Evolutionary conservation across 2,113 vertebrate species (phyloP).

Genomic region (Philantomba maxwellii): DNA sequence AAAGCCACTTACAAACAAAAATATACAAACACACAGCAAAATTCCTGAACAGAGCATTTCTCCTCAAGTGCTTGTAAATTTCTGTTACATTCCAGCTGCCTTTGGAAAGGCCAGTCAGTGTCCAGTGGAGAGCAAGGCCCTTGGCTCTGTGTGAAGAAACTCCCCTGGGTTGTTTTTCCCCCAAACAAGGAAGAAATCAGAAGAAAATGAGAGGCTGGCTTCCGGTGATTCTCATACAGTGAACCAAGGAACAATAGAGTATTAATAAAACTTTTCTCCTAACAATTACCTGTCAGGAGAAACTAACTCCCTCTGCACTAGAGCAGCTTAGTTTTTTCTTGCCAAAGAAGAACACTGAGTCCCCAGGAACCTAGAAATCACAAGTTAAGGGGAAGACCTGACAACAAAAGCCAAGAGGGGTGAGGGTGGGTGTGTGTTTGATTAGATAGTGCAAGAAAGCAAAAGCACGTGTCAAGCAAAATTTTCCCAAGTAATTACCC

Average conservation of each 20-base stretch:
- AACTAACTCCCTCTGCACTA: neutral
- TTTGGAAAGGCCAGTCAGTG: neutral
- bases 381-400: neutral
- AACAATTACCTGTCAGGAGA: neutral
- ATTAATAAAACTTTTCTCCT: neutral
- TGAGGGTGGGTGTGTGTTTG: neutral
- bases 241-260: neutral
- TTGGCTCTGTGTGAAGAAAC: neutral
- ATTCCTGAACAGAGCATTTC: neutral
- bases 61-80: neutral
- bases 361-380: neutral
- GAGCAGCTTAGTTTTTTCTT: neutral
- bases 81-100: neutral
- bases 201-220: neutral
- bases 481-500: conserved; percentile 68
- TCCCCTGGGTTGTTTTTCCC: neutral
- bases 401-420: neutral
- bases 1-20: neutral
- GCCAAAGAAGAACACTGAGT: neutral
- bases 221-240: neutral
- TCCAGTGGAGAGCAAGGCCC: too few relatives aligned
- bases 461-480: conserved; percentile 5
- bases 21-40: neutral
- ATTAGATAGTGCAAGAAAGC: neutral
- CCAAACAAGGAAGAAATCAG: neutral